phyloP scores from a whole-genome alignment of 2,113 vertebrate genomes.

The Tretioscincus oriximinensis region DNA sequence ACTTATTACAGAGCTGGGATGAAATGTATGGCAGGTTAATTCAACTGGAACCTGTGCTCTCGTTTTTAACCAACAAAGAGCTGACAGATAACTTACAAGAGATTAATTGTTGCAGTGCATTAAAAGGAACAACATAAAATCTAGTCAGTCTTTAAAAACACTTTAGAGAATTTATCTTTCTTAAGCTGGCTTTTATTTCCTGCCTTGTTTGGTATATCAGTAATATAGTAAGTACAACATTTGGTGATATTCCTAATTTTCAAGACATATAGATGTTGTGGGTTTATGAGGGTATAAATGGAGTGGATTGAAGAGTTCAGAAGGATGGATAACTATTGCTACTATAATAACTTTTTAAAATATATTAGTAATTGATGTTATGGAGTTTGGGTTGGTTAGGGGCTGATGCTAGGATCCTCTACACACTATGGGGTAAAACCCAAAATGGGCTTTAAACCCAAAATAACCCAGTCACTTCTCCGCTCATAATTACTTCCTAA shows the following conservation, averaged over 20 bases:
- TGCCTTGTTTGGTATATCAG: neutral
- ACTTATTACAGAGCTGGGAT: constrained; percentile 1
- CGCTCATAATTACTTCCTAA: no score
- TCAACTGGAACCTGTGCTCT: constrained; percentile 14
- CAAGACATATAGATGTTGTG: neutral
- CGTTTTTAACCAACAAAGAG: constrained; percentile 8
- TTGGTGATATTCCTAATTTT: constrained; percentile 1
- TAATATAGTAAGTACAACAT: neutral
- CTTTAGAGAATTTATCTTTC: neutral
- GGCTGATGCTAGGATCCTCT: no score
- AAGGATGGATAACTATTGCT: no score
- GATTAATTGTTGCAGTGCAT: constrained; percentile 1
- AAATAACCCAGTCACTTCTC: no score
- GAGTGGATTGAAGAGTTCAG: no score
- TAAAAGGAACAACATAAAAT: neutral
- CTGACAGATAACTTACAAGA: neutral
- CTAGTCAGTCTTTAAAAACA: neutral
- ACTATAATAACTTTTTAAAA: no score
- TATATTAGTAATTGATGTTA: no score
- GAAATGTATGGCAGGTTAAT: constrained; percentile 14
- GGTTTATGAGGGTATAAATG: no score
- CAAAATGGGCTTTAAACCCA: no score
- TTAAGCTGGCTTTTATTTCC: neutral
- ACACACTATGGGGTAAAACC: no score
- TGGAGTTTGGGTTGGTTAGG: no score